A percentile compares a stretch with the other conserved stretches of the same genome.
Evolutionary conservation across 2,888 invertebrate genomes (phyloP).

Genomic region (Latheticus oryzae): DNA sequence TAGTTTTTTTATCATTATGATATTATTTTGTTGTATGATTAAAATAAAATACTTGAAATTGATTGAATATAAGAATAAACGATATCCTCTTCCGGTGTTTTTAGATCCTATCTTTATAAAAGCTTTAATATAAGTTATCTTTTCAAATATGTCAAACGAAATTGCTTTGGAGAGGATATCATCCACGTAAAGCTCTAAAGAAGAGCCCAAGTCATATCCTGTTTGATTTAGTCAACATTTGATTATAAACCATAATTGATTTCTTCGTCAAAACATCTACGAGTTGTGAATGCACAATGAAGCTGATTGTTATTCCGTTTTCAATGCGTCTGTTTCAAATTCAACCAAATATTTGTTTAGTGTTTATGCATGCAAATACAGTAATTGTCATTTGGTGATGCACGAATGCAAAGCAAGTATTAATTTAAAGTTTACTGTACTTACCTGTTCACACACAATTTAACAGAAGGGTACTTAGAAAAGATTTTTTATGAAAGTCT

Average conservation of each 20-base stretch:
- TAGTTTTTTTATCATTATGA: too few species aligned
- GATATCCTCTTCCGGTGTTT: not conserved
- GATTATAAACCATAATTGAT: slow-evolving; percentile 28
- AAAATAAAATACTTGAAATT: too few species aligned
- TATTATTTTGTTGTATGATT: too few species aligned
- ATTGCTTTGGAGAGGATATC: slow-evolving; percentile 10
- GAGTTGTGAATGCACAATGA: slow-evolving; percentile 12
- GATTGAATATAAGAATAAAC: too few species aligned
- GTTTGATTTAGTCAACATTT: slow-evolving; percentile 21
- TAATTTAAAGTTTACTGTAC: slow-evolving; percentile 7
- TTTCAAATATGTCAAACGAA: too few species aligned
- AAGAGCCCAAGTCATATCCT: slow-evolving; percentile 12
- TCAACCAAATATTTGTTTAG: slow-evolving; percentile 29
- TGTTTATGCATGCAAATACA: slow-evolving; percentile 34
- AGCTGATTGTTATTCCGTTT: slow-evolving; percentile 24
- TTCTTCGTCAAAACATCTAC: slow-evolving; percentile 19
- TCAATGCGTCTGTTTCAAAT: slow-evolving; percentile 20
- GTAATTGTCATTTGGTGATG: slow-evolving; percentile 29
- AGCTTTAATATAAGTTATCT: too few species aligned
- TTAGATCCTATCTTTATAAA: not conserved
- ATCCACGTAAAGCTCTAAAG: slow-evolving; percentile 10
- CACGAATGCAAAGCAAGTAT: slow-evolving; percentile 10
- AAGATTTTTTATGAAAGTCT: not conserved
- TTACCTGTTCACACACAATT: slow-evolving; percentile 5
- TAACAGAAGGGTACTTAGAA: not conserved